Base-by-base conservation (phyloP, 37 sponge, comb jelly and placozoan genomes). In the Petrosia ficiformis region DNA sequence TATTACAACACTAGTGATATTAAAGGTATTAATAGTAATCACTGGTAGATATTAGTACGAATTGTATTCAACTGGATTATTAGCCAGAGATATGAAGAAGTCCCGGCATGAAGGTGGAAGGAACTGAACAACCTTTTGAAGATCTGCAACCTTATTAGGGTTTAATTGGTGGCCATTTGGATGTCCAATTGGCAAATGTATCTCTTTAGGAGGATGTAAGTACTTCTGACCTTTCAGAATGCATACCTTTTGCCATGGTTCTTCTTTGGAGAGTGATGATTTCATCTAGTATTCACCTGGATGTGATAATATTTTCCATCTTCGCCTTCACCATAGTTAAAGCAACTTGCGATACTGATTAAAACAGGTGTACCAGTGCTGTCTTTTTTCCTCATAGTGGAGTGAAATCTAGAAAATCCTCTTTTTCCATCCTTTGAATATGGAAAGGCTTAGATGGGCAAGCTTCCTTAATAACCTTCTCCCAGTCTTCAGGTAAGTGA, bases 151-250 rank as follows among this genome's bases (percentile, higher is more conserved):
- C 37, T 81, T 81, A 35, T 83, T 83, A 44, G 76, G 42, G 8
- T 83, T 83, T 28, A 83, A 36, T 26, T 76, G 70, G 39, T 75
- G 84, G 24, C 77, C 71, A 60, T 68, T 48, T 4, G 63, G 84
- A 39, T 83, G 70, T 64, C 33, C 37, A 10, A 69, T 28, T 29
- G 57, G 58, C 25, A 79, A 38, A 22, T 56, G 39, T 21, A 68
- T 69, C 28, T 30, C 71, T 24, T 29, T 68, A 34, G 74, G 35
- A 63, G 81, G 81, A 4, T 42, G 57, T n/a, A n/a, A n/a, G 26
- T 72, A 73, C 66, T 63, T 72, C 56, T 57, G 81, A 38, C 74
- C 81, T 63, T 81, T 81, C 38, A 65, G 80, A n/a, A n/a, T n/a
- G n/a, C n/a, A n/a, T n/a, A n/a, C n/a, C 32, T 64, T 64, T 21